Evolutionary conservation across 2,113 vertebrate genomes (phyloP).

Genomic region (Capreolus pygargus): DNA sequence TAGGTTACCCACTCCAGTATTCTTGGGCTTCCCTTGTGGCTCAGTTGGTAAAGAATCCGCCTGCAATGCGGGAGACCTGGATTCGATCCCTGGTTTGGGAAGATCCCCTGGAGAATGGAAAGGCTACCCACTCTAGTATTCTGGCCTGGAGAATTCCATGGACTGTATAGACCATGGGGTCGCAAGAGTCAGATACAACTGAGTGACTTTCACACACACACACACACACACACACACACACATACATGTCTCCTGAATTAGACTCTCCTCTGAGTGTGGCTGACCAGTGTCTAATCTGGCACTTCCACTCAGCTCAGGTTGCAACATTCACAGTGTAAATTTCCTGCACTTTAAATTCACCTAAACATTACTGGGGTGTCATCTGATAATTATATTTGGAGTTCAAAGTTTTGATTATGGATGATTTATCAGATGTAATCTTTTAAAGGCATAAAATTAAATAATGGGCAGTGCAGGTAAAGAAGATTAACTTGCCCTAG

Average conservation of each 20-base stretch:
- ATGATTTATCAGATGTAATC: constrained; percentile 64
- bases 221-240: rapidly evolving
- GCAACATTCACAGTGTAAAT: constrained; percentile 41
- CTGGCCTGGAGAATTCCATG: background rate
- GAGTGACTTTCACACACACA: background rate
- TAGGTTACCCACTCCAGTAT: background rate
- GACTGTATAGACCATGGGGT: background rate
- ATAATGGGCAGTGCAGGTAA: constrained; percentile 29
- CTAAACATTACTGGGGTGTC: constrained; percentile 27
- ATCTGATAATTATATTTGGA: constrained; percentile 70
- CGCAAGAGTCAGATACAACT: background rate
- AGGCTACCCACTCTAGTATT: background rate
- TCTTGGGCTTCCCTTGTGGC: background rate
- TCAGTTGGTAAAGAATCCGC: background rate
- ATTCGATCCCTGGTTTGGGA: background rate
- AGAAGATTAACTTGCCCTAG: constrained; percentile 43
- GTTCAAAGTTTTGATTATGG: constrained; percentile 57
- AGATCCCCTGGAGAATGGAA: background rate
- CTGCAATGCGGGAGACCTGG: background rate
- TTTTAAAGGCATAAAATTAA: constrained; percentile 63
- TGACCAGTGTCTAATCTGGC: background rate
- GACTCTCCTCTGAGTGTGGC: background rate
- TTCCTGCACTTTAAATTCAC: constrained; percentile 42
- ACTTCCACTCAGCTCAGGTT: background rate
- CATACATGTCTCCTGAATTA: background rate